These are phyloP conservation scores for Epinephelus cyanopodus DNA, from an alignment of 2,113 vertebrate genomes.

Conservation along the genomic window DNA sequence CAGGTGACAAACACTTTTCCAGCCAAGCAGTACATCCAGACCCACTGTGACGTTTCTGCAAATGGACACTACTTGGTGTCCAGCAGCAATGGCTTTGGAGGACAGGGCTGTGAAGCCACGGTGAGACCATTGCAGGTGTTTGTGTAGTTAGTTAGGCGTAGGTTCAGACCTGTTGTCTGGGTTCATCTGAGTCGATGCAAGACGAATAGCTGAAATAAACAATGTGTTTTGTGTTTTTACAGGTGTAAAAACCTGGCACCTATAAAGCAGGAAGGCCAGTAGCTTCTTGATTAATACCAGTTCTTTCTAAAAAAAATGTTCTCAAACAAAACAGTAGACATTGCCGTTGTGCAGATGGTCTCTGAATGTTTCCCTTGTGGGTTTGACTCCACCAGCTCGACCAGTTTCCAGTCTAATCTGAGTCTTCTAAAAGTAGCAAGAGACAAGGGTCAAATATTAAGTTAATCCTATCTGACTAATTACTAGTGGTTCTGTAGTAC, in stretches of 20 bases:
- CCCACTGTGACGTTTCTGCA: constrained; percentile 90
- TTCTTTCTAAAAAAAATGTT: background rate
- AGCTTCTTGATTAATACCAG: background rate
- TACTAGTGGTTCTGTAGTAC: background rate
- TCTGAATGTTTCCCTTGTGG: background rate
- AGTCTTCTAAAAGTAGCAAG: constrained; percentile 5
- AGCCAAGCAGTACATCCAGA: constrained; percentile 94
- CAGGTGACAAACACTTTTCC: constrained; percentile 92
- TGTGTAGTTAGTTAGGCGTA: background rate
- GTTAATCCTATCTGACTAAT: constrained; percentile 6
- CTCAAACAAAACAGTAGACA: background rate
- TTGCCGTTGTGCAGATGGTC: background rate
- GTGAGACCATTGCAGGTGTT: constrained; percentile 80
- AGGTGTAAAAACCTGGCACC: background rate
- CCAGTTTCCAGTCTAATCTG: constrained; percentile 10
- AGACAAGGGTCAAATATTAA: background rate
- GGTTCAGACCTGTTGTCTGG: background rate
- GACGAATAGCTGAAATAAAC: background rate
- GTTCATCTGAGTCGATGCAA: background rate
- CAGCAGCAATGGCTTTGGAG: constrained; percentile 91
- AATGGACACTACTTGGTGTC: constrained; percentile 90
- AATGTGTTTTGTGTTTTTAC: background rate
- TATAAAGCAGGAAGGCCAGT: background rate
- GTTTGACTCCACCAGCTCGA: background rate
- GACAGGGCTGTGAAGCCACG: constrained; percentile 94